Conservation (phyloP, 2,888 invertebrate genomes). For the Tetanocera ferruginea region DNA sequence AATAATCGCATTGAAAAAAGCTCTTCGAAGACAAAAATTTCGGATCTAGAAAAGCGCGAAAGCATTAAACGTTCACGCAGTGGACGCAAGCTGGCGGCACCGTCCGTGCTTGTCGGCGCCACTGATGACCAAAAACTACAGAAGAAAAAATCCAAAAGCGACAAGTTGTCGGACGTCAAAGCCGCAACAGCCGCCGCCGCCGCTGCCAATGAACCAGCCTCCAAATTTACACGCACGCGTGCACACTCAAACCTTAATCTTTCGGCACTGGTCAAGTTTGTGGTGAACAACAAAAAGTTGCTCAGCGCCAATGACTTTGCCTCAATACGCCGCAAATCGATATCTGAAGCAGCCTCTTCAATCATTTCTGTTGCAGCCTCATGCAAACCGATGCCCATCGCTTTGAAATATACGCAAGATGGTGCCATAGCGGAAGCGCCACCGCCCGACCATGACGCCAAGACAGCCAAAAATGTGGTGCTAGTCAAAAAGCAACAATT, state of each 20-base stretch:
- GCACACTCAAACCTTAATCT: slow-evolving; percentile 61
- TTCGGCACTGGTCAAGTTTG: slow-evolving; percentile 63
- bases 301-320: slow-evolving; percentile 62
- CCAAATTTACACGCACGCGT: slow-evolving; percentile 45
- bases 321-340: slow-evolving; percentile 61
- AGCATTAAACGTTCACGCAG: slow-evolving; percentile 56
- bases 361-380: slow-evolving; percentile 56
- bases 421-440: slow-evolving; percentile 52
- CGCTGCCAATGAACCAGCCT: slow-evolving; percentile 10
- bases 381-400: slow-evolving; percentile 56
- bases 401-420: slow-evolving; percentile 54
- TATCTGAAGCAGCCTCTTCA: slow-evolving; percentile 58
- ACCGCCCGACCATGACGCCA: slow-evolving; percentile 53
- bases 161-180: slow-evolving; percentile 6
- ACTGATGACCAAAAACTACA: slow-evolving; percentile 24
- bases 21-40: slow-evolving; percentile 63
- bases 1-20: slow-evolving; percentile 66
- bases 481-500: slow-evolving; percentile 57
- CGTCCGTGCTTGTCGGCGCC: slow-evolving; percentile 45
- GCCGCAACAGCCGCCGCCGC: slow-evolving; percentile 39
- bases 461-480: slow-evolving; percentile 58
- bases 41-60: slow-evolving; percentile 57
- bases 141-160: background rate
- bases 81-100: slow-evolving; percentile 58
- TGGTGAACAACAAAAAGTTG: slow-evolving; percentile 61